A percentile compares a stretch with the other conserved stretches of the same genome.
Conservation (phyloP, 2,797 vertebrate species). For the Pseudomugil tenellus region DNA sequence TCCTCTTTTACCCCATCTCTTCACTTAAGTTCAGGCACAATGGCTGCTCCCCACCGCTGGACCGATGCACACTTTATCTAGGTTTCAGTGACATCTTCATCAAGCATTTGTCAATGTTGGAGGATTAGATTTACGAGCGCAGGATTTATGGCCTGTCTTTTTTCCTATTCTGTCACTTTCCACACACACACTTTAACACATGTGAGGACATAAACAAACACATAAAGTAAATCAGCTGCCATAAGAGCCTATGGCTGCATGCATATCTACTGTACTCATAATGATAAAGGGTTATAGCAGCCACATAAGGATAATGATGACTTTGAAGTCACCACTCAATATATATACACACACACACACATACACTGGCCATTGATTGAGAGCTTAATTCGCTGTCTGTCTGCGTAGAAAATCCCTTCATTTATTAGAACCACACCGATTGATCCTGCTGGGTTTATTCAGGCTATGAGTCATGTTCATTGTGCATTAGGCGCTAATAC, state of each 20-base stretch:
- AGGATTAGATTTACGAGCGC: conserved; percentile 81
- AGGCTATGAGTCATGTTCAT: conserved; percentile 62
- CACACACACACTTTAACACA: conserved; percentile 28
- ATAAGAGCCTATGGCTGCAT: conserved; percentile 19
- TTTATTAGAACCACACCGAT: conserved; percentile 66
- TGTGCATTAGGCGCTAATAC: conserved; percentile 57
- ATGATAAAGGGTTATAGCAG: conserved; percentile 44
- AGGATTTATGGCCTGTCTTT: conserved; percentile 73
- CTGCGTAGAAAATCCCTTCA: conserved; percentile 63
- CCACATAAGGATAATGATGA: conserved; percentile 65
- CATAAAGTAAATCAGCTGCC: conserved; percentile 11
- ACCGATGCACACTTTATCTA: conserved; percentile 79
- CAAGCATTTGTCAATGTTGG: conserved; percentile 84
- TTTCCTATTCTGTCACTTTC: conserved; percentile 25
- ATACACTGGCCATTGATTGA: conserved; percentile 70
- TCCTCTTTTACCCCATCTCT: conserved; percentile 48
- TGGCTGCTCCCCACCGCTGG: conserved; percentile 63
- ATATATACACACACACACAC: conserved; percentile 35
- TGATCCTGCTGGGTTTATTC: conserved; percentile 68
- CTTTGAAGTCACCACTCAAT: conserved; percentile 51
- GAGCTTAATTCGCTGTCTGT: conserved; percentile 69
- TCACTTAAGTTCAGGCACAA: conserved; percentile 57
- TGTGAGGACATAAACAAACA: conserved; percentile 24
- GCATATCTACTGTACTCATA: conserved; percentile 19
- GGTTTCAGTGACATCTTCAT: conserved; percentile 84